Base-by-base conservation (phyloP, 2,888 invertebrate species). In the Nesidiocoris tenuis region DNA sequence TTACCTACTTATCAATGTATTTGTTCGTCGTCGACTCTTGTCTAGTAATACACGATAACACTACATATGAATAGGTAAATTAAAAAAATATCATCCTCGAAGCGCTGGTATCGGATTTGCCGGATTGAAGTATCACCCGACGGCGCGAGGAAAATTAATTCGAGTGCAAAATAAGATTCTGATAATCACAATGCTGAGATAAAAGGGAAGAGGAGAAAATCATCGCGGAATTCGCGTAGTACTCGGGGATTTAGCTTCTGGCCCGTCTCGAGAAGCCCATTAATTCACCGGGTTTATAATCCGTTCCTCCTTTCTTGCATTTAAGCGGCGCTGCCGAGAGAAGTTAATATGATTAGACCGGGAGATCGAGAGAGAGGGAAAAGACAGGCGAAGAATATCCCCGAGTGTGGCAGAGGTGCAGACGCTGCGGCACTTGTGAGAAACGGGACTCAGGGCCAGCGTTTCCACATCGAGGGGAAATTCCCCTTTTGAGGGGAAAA, bases 331-430 rank as follows among this genome's bases (percentile, higher is more conserved):
- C 39, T 7, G 25, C 64, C 12, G 18, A 19, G 19, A 65, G 39
- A 19, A 65, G 39, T 65, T 39, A 39, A 65, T 65, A 67, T 67
- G 56, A 67, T 67, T 70, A 70, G 61, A 70, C 59, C 70, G 9
- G 61, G 70, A 70, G 24, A 23, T 18, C 57, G 70, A 70, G 39
- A 25, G 21, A 18, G 39, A 18, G 39, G 2, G 18, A 19, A 39
- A 12, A 18, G 57, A 39, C 22, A 22, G n/a, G 7, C 16, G 9
- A 65, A n/a, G n/a, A 25, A 65, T 5, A 19, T 7, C 39, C 39
- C 39, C 12, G 3, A n/a, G n/a, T n/a, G n/a, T n/a, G 12, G 39
- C 5, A 39, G 39, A 12, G 3, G 39, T 39, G 39, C 3, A 39
- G 39, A 39, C 3, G 12, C 39, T 7, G 39, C 12, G 39, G 39